Conservation (phyloP, 2,888 invertebrate genomes). For the Meghimatium bilineatum region DNA sequence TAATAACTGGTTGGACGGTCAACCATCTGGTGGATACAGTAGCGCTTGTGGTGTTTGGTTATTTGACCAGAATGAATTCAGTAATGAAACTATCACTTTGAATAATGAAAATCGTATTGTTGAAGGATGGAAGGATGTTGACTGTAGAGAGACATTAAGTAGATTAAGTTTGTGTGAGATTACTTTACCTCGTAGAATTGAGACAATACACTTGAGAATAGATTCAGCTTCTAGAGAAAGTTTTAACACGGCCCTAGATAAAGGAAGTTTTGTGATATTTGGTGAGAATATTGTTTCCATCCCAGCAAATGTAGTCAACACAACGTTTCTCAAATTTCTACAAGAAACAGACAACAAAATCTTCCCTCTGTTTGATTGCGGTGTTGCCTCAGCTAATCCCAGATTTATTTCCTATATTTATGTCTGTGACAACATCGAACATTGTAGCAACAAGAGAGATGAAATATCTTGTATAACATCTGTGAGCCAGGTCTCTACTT, state of each 20-base stretch:
- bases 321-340: not conserved
- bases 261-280: not conserved
- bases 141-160: not conserved
- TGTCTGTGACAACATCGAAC: slow-evolving; percentile 6
- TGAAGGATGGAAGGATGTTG: not conserved
- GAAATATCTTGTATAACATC: too few species aligned
- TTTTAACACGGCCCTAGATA: not conserved
- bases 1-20: not conserved
- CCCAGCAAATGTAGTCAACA: not conserved
- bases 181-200: not conserved
- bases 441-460: slow-evolving; percentile 7
- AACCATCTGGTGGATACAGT: not conserved
- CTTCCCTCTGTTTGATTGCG: too few species aligned
- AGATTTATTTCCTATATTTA: not conserved
- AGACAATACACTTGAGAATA: not conserved
- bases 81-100: not conserved
- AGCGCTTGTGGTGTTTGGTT: not conserved
- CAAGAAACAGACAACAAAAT: not conserved
- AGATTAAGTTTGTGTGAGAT: not conserved
- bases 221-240: not conserved
- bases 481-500: too few species aligned
- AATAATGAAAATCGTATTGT: not conserved
- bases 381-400: too few species aligned
- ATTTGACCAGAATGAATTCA: not conserved
- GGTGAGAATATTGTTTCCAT: slow-evolving; percentile 1